phyloP scores from a whole-genome alignment of 2,113 vertebrate genomes.

The Brachypodius melanocephalos region DNA sequence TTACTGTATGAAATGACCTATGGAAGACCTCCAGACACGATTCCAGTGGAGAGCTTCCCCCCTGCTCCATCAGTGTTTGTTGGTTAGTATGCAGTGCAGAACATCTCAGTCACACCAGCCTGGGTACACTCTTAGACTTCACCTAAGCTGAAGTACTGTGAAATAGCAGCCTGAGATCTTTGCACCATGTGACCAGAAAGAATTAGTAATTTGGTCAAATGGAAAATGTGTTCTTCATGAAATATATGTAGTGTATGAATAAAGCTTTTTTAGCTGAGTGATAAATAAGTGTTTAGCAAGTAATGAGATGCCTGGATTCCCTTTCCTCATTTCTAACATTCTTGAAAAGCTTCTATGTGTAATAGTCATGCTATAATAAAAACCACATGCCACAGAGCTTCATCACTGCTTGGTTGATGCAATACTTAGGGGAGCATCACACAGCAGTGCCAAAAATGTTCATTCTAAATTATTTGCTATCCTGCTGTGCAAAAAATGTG shows the following conservation, averaged over 20 bases:
- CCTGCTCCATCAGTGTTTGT: constrained; percentile 80
- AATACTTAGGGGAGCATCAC: background rate
- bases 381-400: constrained; percentile 27
- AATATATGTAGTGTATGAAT: background rate
- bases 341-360: constrained; percentile 52
- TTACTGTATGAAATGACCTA: constrained; percentile 96
- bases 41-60: constrained; percentile 86
- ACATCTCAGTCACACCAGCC: background rate
- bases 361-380: constrained; percentile 18
- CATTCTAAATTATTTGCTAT: constrained; percentile 31
- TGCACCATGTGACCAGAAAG: background rate
- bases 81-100: constrained; percentile 75
- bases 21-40: constrained; percentile 82
- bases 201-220: background rate
- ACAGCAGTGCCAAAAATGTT: constrained; percentile 35
- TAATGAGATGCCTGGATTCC: background rate
- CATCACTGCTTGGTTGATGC: constrained; percentile 19
- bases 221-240: background rate
- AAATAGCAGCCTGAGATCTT: background rate
- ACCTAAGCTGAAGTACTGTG: background rate
- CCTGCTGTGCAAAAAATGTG: constrained; percentile 64
- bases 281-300: background rate
- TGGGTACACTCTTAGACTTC: background rate
- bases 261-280: background rate
- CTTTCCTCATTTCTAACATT: background rate